These are phyloP conservation scores for Malacoctenus gilli DNA, from an alignment of 2,797 vertebrate species.

Conservation along the genomic window DNA sequence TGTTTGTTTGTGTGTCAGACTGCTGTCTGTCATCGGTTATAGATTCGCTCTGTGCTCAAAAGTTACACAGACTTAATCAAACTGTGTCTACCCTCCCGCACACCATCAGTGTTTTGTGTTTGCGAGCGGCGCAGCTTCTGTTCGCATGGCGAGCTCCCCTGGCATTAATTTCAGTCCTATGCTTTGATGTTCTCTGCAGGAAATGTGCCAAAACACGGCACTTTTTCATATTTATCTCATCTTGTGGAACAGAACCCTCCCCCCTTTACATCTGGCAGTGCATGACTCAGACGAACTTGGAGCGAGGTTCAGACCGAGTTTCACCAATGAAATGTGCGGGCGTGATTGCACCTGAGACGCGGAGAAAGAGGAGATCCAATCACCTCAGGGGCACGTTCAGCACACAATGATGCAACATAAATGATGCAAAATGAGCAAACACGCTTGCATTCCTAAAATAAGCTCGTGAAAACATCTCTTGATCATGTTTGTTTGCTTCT, in stretches of 20 bases:
- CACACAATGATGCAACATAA: conserved; percentile 9
- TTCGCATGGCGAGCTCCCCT: conserved; percentile 45
- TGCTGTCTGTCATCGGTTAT: background rate
- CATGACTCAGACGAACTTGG: conserved; percentile 53
- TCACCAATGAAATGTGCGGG: conserved; percentile 33
- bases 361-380: conserved; percentile 20
- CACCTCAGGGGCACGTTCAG: conserved; percentile 13
- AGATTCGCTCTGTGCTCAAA: conserved; percentile 8
- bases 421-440: background rate
- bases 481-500: too few relatives aligned
- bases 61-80: conserved; percentile 17
- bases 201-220: conserved; percentile 49
- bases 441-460: too few relatives aligned
- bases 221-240: conserved; percentile 58
- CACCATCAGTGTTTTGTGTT: conserved; percentile 20
- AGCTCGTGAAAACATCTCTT: too few relatives aligned
- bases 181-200: conserved; percentile 58
- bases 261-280: conserved; percentile 49
- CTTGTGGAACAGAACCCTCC: conserved; percentile 50
- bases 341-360: conserved; percentile 30
- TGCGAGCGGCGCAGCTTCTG: conserved; percentile 35
- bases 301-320: conserved; percentile 39
- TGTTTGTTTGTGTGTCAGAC: background rate
- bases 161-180: conserved; percentile 49
- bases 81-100: conserved; percentile 9